A percentile compares a stretch with the other conserved stretches of the same genome.
phyloP scores from a whole-genome alignment of 1,140 invertebrate species.

The Tyrophagus putrescentiae region DNA sequence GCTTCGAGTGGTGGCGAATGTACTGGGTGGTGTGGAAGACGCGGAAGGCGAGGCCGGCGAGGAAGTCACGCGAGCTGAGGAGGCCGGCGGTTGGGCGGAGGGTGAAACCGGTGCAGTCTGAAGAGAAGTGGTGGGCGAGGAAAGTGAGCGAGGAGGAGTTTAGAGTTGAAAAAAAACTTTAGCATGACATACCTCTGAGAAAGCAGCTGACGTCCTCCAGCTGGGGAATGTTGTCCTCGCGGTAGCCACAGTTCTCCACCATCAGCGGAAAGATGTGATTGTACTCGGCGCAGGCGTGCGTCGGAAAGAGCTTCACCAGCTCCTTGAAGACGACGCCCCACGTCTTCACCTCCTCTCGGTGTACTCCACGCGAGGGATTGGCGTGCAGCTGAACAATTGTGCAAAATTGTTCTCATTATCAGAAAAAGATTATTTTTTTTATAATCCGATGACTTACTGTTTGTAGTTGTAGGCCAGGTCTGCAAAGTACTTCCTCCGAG shows the following conservation, averaged over 20 bases:
- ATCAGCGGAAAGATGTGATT: constrained; percentile 92
- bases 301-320: constrained; percentile 73
- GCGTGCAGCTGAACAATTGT: constrained; percentile 59
- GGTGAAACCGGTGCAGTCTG: constrained; percentile 92
- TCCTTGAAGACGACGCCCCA: constrained; percentile 77
- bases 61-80: constrained; percentile 88
- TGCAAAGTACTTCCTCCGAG: constrained; percentile 84
- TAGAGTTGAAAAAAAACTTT: constrained; percentile 4
- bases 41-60: constrained; percentile 89
- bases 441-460: constrained; percentile 69
- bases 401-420: too few species aligned
- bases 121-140: too few species aligned
- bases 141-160: too few species aligned
- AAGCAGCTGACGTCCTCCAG: constrained; percentile 95
- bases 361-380: constrained; percentile 72
- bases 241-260: constrained; percentile 89
- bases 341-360: constrained; percentile 68
- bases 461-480: constrained; percentile 94
- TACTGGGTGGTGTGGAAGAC: constrained; percentile 99
- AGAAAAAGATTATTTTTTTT: too few species aligned
- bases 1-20: constrained; percentile 81
- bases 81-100: constrained; percentile 90
- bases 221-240: constrained; percentile 91
- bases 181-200: constrained; percentile 50
- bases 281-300: constrained; percentile 88